phyloP scores from a whole-genome alignment of 2,113 vertebrate genomes.

The Hippocampus guttulatus region DNA sequence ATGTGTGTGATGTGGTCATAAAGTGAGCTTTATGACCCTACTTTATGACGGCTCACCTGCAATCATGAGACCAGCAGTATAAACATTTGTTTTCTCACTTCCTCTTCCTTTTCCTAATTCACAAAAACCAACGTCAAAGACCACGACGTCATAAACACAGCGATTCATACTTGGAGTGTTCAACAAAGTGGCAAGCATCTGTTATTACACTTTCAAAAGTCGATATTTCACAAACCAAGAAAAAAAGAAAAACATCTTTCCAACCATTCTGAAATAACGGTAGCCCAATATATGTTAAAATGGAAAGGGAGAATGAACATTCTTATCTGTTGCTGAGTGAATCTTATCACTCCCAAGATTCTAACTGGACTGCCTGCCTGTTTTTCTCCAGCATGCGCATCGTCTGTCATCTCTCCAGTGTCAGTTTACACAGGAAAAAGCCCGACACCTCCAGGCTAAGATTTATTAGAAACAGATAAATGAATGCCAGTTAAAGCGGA shows the following conservation, averaged over 20 bases:
- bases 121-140: slow-evolving; percentile 38
- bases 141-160: slow-evolving; percentile 20
- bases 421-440: slow-evolving; percentile 48
- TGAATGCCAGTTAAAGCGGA: slow-evolving; percentile 42
- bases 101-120: slow-evolving; percentile 38
- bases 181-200: slow-evolving; percentile 27
- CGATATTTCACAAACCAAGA: slow-evolving; percentile 8
- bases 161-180: slow-evolving; percentile 27
- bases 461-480: slow-evolving; percentile 60
- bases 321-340: slow-evolving; percentile 52
- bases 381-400: slow-evolving; percentile 28
- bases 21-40: slow-evolving; percentile 50
- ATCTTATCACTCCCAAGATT: slow-evolving; percentile 53
- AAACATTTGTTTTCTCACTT: slow-evolving; percentile 57
- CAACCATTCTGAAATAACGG: slow-evolving; percentile 36
- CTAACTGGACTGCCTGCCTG: slow-evolving; percentile 10
- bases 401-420: slow-evolving; percentile 33
- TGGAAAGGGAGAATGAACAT: slow-evolving; percentile 34
- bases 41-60: slow-evolving; percentile 49
- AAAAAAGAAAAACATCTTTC: slow-evolving; percentile 31
- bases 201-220: slow-evolving; percentile 2
- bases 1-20: slow-evolving; percentile 16
- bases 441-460: slow-evolving; percentile 61
- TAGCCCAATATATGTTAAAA: slow-evolving; percentile 32
- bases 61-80: slow-evolving; percentile 47